Evolutionary conservation across 2,888 invertebrate species (phyloP), one percentile per base, ranked within the genome.

Genomic region (Pharmacophagus antenor): DNA sequence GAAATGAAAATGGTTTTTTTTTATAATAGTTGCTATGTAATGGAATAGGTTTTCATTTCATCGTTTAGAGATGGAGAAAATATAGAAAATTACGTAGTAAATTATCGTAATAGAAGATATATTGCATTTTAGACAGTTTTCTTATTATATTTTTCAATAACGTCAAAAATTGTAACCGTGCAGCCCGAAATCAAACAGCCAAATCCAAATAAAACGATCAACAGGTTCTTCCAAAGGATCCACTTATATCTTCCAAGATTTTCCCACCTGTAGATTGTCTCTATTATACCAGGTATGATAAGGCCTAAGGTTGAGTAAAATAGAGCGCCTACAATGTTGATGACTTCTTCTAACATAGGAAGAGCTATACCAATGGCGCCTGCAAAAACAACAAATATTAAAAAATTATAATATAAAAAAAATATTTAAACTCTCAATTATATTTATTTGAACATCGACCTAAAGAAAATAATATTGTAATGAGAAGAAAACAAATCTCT

Each of bases 271-370:
- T 93, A 92, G 0, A 96, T 91, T 0, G 94, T 94, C 69, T 96
- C 95, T 1, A 96, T 87, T 2, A 95, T 80, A 0, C 95, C 94
- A n/a, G 96, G 96, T 46, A 95, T 93, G 62, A 94, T 92, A 41
- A 96, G 91, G 1, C 98, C 97, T 47, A 94, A 88, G 17, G 93
- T 92, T 0, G 95, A 94, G 71, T 94, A 94, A 70, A 94, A 94
- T 8, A 94, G 72, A 1, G 91, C 85, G 1, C 91, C 91, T 0
- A 91, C 91, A 2, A 91, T 70, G 65, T 88, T 88, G 58, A 91
- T 91, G 54, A 91, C 88, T 63, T 89, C 84, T 56, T 91, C 91
- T 58, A 91, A 67, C 76, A 85, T 84, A 0, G 91, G 91, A 1
- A 91, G 93, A 0, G 95, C 93, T 56, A 96, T 94, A 1, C 97